Evolutionary conservation across 1,140 invertebrate species (phyloP).

Genomic region (Pseudomyrmex pallidus): DNA sequence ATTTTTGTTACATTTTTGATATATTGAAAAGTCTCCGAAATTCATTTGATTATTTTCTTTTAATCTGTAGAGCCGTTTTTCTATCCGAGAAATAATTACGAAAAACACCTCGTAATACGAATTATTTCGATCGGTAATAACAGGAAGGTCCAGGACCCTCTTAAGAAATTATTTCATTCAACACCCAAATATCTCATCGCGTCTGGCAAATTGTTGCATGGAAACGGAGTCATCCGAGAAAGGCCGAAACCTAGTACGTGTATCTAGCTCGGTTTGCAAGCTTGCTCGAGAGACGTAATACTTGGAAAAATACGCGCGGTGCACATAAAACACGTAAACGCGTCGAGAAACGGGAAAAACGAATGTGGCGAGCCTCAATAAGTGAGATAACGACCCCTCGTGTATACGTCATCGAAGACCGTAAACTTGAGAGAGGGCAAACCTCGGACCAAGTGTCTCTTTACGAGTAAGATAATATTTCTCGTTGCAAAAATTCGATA

Average conservation of each 20-base stretch:
- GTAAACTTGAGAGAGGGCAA: conserved; percentile 1
- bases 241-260: not conserved
- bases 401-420: not conserved
- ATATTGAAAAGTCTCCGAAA: too few species aligned
- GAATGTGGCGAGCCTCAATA: not conserved
- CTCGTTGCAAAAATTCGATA: conserved; percentile 9
- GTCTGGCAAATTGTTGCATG: not conserved
- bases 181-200: too few species aligned
- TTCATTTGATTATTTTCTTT: too few species aligned
- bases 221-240: not conserved
- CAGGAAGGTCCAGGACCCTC: too few species aligned
- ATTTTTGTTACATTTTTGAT: too few species aligned
- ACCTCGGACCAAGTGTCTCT: not conserved
- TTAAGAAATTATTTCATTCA: too few species aligned
- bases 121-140: too few species aligned
- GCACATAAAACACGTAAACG: conserved; percentile 25
- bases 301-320: not conserved
- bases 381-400: conserved; percentile 27
- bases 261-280: not conserved
- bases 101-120: too few species aligned
- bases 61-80: too few species aligned
- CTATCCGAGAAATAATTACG: too few species aligned
- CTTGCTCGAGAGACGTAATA: not conserved
- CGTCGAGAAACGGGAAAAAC: not conserved
- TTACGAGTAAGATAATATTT: conserved; percentile 2